These are phyloP conservation scores for Andrena dorsata DNA, from an alignment of 2,888 invertebrate genomes.

Conservation along the genomic window DNA sequence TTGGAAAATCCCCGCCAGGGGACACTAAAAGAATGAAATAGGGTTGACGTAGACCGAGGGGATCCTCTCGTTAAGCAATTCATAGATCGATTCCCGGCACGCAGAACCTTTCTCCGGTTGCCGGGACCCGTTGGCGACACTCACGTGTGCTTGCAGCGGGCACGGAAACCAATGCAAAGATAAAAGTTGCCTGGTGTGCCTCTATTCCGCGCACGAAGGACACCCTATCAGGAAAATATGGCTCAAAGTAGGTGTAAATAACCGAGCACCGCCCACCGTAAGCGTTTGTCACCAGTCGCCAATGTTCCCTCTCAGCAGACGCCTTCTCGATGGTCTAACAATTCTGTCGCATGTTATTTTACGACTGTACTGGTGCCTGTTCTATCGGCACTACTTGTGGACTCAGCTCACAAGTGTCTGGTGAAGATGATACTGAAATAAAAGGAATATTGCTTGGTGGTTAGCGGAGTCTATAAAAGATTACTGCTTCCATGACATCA, in stretches of 20 bases:
- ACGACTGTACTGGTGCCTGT: neutral
- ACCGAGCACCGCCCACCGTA: conserved; percentile 1
- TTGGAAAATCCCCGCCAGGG: neutral
- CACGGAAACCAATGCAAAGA: conserved; percentile 22
- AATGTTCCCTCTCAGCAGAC: neutral
- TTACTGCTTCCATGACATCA: no score
- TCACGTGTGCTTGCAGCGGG: neutral
- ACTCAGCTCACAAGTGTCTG: neutral
- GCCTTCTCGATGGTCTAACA: neutral
- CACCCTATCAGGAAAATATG: conserved; percentile 32
- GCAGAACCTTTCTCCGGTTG: conserved; percentile 9
- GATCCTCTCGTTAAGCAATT: conserved; percentile 14
- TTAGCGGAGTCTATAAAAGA: no score
- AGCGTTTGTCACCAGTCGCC: conserved; percentile 27
- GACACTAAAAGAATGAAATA: conserved; percentile 36
- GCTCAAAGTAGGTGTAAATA: conserved; percentile 40
- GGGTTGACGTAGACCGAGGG: neutral
- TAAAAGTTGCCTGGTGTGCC: conserved; percentile 1
- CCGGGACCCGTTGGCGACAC: neutral
- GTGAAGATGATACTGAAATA: no score
- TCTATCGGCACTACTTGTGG: neutral
- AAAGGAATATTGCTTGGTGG: no score
- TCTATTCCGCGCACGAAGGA: conserved; percentile 20
- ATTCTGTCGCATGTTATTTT: neutral
- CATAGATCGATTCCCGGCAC: conserved; percentile 20